phyloP scores from a whole-genome alignment of 2,888 invertebrate species.

The Ormyrus rosae region DNA sequence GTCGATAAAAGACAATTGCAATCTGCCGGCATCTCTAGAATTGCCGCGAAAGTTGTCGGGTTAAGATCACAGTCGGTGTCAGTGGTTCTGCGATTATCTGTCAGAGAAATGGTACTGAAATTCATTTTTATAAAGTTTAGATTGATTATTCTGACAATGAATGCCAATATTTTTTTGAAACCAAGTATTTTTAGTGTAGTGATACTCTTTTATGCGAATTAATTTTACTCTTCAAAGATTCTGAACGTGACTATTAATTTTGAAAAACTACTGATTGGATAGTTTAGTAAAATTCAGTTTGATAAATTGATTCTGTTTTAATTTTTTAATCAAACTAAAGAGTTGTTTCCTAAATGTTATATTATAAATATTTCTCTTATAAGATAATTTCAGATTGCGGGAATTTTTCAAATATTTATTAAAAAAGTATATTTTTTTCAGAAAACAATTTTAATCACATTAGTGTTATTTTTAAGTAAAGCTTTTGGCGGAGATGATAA shows the following conservation, averaged over 20 bases:
- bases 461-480: constrained; percentile 59
- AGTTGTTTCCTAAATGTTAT: background rate
- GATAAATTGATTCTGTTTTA: background rate
- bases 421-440: constrained; percentile 55
- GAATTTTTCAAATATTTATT: background rate
- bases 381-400: background rate
- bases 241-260: background rate
- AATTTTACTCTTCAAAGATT: background rate
- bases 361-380: background rate
- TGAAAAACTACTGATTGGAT: background rate
- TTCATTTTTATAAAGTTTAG: too few species aligned
- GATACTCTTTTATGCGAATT: constrained; percentile 2
- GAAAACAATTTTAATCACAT: constrained; percentile 58
- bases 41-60: constrained; percentile 20
- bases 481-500: constrained; percentile 39
- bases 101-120: too few species aligned
- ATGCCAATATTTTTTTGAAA: too few species aligned
- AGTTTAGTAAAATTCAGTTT: background rate
- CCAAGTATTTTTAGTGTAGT: background rate
- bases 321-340: background rate
- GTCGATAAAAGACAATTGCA: constrained; percentile 40
- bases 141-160: too few species aligned
- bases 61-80: background rate
- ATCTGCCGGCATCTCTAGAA: constrained; percentile 1
- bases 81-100: background rate